Evolutionary conservation across 2,888 invertebrate species (phyloP).

Genomic region (Epirrhoe alternata): DNA sequence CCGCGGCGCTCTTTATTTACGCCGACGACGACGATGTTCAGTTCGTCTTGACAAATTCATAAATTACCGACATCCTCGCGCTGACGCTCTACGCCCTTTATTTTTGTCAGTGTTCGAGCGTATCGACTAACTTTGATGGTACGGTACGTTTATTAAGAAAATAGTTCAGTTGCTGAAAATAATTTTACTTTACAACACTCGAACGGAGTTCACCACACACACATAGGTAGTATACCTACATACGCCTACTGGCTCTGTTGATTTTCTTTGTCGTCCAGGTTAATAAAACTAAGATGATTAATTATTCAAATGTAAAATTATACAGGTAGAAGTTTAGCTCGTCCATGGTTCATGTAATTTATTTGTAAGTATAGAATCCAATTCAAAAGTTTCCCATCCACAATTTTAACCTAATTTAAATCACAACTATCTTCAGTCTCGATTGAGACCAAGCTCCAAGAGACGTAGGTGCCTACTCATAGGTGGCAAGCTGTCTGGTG

Average conservation of each 20-base stretch:
- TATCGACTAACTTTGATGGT: constrained; percentile 79
- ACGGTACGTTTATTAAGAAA: constrained; percentile 61
- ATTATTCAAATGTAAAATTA: too few relatives aligned
- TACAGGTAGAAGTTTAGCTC: too few relatives aligned
- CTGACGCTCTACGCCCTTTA: constrained; percentile 61
- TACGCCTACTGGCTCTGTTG: neutral
- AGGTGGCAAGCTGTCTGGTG: constrained; percentile 62
- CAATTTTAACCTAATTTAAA: too few relatives aligned
- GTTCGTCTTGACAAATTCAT: constrained; percentile 84
- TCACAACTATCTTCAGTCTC: too few relatives aligned
- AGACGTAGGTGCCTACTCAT: constrained; percentile 15
- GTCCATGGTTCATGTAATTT: too few relatives aligned
- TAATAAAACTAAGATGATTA: too few relatives aligned
- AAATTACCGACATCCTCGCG: constrained; percentile 84
- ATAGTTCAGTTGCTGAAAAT: constrained; percentile 29
- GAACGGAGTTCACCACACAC: too few relatives aligned
- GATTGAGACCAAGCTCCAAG: too few relatives aligned
- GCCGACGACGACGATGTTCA: constrained; percentile 72
- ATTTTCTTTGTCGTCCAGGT: too few relatives aligned
- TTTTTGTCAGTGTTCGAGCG: constrained; percentile 74
- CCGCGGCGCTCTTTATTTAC: constrained; percentile 79
- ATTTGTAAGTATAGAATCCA: too few relatives aligned
- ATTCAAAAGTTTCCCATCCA: too few relatives aligned
- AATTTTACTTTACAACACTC: constrained; percentile 1
- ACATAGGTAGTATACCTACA: neutral